Evolutionary conservation across 53 echinoderm and acorn worm species (phyloP), one percentile per base, ranked within the genome.

Genomic region (Henricia sp.): DNA sequence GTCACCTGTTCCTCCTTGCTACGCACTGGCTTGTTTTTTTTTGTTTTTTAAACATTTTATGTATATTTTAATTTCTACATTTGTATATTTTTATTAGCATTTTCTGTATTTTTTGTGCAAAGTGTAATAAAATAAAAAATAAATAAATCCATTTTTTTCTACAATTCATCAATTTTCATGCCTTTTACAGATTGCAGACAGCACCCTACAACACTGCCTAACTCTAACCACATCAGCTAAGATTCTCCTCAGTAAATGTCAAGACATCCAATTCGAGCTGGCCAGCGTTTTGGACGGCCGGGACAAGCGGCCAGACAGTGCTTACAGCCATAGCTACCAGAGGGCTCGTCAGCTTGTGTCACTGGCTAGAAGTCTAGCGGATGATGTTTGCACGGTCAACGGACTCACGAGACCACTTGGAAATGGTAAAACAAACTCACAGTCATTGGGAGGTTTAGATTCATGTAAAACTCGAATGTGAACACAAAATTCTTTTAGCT

Each of bases 231-330:
- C 88, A 50, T 93, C 91, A 20, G 90, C 85, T 37, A 90, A 88
- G 54, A 83, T 94, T 66, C 77, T 96, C 9, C 88, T 96, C n/a
- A 57, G 88, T 86, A 96, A 96, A 70, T 86, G 84, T 58, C 97
- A 96, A 50, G 97, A 96, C 26, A 80, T 89, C 25, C 97, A 96
- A 89, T 87, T 94, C 78, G 97, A 96, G 70, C 76, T 96, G 60
- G 92, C 89, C 58, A 89, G 92, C 39, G 90, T 90, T 16, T 44
- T 88, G 73, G 90, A 75, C 27, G 83, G 80, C 39, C 72, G 91
- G 53, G 84, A 90, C 69, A 51, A 65, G 38, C 77, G 88, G 55
- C 86, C 86, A 17, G 78, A 52, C 41, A 62, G 75, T 5, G 92
- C 84, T 82, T 94, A 94, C 57, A 50, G 88, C 40, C 85, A 76